Conservation (phyloP, 2,888 invertebrate species). For the Odontomyia ornata region DNA sequence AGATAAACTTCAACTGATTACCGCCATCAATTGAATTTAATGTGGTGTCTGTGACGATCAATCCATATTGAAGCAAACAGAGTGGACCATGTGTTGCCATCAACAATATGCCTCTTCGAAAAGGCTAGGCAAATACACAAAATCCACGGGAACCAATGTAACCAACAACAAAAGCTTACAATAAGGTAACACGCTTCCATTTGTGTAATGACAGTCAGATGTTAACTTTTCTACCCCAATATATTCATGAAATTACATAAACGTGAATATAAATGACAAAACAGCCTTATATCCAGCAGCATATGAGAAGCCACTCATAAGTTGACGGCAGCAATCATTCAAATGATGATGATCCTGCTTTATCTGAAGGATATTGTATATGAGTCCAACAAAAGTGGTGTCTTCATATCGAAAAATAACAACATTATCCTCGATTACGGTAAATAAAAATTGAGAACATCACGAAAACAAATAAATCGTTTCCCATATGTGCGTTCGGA, state of each 20-base stretch:
- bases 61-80: constrained; percentile 39
- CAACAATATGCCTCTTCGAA: too few species aligned
- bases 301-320: constrained; percentile 49
- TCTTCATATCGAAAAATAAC: constrained; percentile 38
- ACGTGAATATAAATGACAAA: constrained; percentile 31
- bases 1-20: constrained; percentile 48
- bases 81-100: too few species aligned
- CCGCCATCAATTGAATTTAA: constrained; percentile 50
- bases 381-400: background rate
- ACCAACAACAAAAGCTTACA: too few species aligned
- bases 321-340: constrained; percentile 47
- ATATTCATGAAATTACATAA: constrained; percentile 39
- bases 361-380: constrained; percentile 39
- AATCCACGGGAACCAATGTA: too few species aligned
- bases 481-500: constrained; percentile 14
- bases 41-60: constrained; percentile 26
- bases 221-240: background rate
- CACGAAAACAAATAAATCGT: constrained; percentile 39
- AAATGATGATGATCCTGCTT: constrained; percentile 49
- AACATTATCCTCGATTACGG: constrained; percentile 38
- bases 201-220: too few species aligned
- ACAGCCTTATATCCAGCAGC: constrained; percentile 40
- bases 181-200: too few species aligned
- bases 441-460: constrained; percentile 29
- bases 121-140: too few species aligned